A percentile compares a stretch with the other conserved stretches of the same genome.
These are phyloP conservation scores for Lacerta agilis DNA, from an alignment of 2,797 vertebrate genomes.

Conservation along the genomic window DNA sequence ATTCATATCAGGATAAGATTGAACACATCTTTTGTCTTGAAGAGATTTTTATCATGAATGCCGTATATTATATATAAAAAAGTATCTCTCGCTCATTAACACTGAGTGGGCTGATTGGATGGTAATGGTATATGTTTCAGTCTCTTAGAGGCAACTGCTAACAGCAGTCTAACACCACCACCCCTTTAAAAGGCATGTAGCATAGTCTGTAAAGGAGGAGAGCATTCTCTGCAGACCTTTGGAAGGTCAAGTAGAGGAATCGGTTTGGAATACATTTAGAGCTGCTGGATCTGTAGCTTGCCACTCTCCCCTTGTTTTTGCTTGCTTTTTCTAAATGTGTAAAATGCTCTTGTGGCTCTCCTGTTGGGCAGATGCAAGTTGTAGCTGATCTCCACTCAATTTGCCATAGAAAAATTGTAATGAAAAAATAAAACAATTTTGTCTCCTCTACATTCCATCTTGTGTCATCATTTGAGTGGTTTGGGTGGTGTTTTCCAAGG, in stretches of 20 bases:
- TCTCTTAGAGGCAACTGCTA: rapidly evolving
- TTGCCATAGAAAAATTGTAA: slow-evolving; percentile 52
- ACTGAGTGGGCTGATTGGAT: background rate
- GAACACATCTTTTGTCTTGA: background rate
- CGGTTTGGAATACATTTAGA: background rate
- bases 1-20: background rate
- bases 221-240: background rate
- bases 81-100: background rate
- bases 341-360: slow-evolving; percentile 23
- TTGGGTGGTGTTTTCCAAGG: background rate
- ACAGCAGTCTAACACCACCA: background rate
- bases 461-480: slow-evolving; percentile 31
- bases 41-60: background rate
- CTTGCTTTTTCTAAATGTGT: slow-evolving; percentile 60
- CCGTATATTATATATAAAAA: background rate
- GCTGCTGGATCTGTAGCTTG: slow-evolving; percentile 31
- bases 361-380: slow-evolving; percentile 54
- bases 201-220: background rate
- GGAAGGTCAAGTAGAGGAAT: slow-evolving; percentile 30
- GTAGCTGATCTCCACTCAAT: slow-evolving; percentile 45
- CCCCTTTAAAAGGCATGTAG: background rate
- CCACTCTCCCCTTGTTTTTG: slow-evolving; percentile 52
- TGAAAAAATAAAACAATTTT: slow-evolving; percentile 53
- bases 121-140: rapidly evolving
- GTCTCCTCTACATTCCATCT: slow-evolving; percentile 26